Evolutionary conservation across 1,140 invertebrate species (phyloP).

Genomic region (Drosophila repletoides): DNA sequence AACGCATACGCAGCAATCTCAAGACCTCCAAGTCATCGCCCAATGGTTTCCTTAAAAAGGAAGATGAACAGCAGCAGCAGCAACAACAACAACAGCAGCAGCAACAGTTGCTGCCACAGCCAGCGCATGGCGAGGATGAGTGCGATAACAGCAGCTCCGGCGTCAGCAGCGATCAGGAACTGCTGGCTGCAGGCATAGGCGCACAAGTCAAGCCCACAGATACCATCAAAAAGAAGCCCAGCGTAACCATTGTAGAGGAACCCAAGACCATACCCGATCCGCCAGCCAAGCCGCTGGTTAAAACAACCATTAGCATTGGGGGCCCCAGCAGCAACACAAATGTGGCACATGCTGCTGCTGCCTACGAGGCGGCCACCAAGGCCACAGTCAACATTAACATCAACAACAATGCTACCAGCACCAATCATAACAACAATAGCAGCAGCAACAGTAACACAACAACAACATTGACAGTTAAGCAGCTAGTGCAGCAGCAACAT

Average conservation of each 20-base stretch:
- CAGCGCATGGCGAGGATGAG: conserved; percentile 85
- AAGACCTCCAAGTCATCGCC: conserved; percentile 93
- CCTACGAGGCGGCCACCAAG: conserved; percentile 46
- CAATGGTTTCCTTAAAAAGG: conserved; percentile 87
- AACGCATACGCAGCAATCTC: conserved; percentile 91
- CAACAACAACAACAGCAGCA: conserved; percentile 20
- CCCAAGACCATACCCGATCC: conserved; percentile 69
- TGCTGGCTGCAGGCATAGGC: conserved; percentile 56
- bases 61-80: conserved; percentile 69
- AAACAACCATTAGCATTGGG: conserved; percentile 67
- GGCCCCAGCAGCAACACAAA: conserved; percentile 27
- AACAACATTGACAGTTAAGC: conserved; percentile 74
- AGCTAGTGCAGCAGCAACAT: conserved; percentile 77
- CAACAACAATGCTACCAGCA: conserved; percentile 44
- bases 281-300: conserved; percentile 44
- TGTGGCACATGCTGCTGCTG: conserved; percentile 42
- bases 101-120: conserved; percentile 38
- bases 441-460: conserved; percentile 36
- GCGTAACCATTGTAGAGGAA: conserved; percentile 75
- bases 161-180: conserved; percentile 92
- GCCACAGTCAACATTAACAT: conserved; percentile 31
- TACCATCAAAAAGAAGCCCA: conserved; percentile 80
- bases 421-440: conserved; percentile 38
- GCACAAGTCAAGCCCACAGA: conserved; percentile 74
- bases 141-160: conserved; percentile 94